Evolutionary conservation across 2,888 invertebrate species (phyloP), one percentile per base, ranked within the genome.

Genomic region (Bhutanitis thaidina): DNA sequence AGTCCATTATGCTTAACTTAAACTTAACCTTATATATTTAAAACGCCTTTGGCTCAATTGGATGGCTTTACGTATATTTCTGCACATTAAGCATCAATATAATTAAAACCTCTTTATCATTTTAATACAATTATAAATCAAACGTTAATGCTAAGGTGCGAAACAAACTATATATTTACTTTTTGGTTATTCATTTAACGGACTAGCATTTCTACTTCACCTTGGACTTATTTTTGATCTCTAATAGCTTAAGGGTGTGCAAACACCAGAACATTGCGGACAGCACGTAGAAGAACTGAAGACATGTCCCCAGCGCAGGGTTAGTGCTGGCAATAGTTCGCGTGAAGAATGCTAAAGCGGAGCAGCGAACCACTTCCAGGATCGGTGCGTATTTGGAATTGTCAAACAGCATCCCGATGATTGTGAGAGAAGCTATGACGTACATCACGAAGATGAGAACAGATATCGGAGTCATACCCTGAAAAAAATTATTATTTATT

Each of bases 351-450:
- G 93, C 91, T 15, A 93, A 81, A 0, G 92, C 72, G n/a, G 91
- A 85, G 65, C 94, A 95, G 8, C 95, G 90, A 1, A 91, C 55
- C 1, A 94, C 87, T 75, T 95, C 95, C 30, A 93, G 79, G 1
- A 91, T 65, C 7, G 91, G 89, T 0, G 93, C 93, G 60, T 91
- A 85, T 7, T 90, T 88, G 36, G 91, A 91, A 61, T 92, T 91
- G 62, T 95, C 95, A 62, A 95, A 93, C 7, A 95, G 71, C 89
- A 94, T 90, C 0, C 95, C 94, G 43, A 95, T 93, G 16, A 92
- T 84, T 0, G 93, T 93, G 10, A 95, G 77, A 0, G 94, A 93
- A 1, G 91, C 90, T 38, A 94, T 89, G 58, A 94, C 92, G 83
- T 94, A 94, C 37, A 90, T 54, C 0, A 93, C 91, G 65, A 91